Conservation (phyloP, 2,113 vertebrate genomes). For the Hypocryptadius cinnamomeus region DNA sequence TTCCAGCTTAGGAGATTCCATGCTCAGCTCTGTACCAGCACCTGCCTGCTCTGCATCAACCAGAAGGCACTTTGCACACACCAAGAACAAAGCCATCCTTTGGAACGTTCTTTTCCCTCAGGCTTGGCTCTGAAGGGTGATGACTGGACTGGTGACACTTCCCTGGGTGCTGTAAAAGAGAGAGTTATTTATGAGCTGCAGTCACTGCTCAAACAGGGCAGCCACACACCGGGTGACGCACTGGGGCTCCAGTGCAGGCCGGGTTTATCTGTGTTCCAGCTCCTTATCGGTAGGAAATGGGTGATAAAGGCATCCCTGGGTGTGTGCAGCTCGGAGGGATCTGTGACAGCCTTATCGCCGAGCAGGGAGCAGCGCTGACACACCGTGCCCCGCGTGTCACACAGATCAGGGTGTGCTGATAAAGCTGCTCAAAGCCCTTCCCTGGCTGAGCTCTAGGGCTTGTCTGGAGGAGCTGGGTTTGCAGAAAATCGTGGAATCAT, state of each 20-base stretch:
- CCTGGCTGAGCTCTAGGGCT: accelerated
- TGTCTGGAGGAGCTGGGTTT: neutral
- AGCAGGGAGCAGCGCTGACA: neutral
- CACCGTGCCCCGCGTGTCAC: accelerated
- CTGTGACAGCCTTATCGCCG: neutral
- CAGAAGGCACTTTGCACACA: neutral
- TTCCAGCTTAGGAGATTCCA: neutral
- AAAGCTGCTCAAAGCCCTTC: neutral
- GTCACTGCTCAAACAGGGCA: neutral
- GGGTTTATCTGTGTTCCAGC: neutral
- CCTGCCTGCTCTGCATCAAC: neutral
- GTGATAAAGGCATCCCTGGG: neutral
- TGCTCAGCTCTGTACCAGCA: neutral
- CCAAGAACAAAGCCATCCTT: neutral
- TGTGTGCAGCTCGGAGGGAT: neutral
- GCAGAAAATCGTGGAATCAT: neutral
- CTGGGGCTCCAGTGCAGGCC: accelerated
- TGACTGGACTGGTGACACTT: accelerated
- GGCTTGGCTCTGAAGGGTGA: neutral
- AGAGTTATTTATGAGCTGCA: neutral
- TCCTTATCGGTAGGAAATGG: neutral
- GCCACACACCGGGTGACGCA: accelerated
- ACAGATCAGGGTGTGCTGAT: neutral
- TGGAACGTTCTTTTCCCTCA: neutral
- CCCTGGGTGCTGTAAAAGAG: neutral